These are phyloP conservation scores for Clivina fossor DNA, from an alignment of 2,888 invertebrate species.

Conservation along the genomic window DNA sequence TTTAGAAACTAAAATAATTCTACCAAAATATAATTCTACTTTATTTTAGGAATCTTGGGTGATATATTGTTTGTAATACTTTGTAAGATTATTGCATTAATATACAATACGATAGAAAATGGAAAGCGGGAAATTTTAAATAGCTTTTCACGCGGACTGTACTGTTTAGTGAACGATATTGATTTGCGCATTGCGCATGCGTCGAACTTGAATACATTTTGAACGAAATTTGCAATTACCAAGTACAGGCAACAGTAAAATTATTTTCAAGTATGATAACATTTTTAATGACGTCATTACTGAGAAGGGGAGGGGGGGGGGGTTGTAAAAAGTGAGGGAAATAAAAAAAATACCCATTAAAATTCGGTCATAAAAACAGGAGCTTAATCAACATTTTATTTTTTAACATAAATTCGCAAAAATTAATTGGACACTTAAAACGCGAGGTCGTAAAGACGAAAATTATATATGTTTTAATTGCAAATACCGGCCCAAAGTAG, in stretches of 20 bases:
- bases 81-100: too few relatives aligned
- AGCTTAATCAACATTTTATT: slow-evolving; percentile 34
- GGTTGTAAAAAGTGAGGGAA: slow-evolving; percentile 32
- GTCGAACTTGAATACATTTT: slow-evolving; percentile 45
- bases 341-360: slow-evolving; percentile 34
- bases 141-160: slow-evolving; percentile 44
- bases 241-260: slow-evolving; percentile 53
- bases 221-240: slow-evolving; percentile 54
- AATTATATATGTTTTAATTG: slow-evolving; percentile 30
- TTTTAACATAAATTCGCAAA: slow-evolving; percentile 34
- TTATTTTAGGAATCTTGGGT: too few relatives aligned
- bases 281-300: slow-evolving; percentile 40
- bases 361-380: slow-evolving; percentile 29
- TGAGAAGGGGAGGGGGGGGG: too few relatives aligned
- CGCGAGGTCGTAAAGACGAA: slow-evolving; percentile 19
- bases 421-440: slow-evolving; percentile 35
- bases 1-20: too few relatives aligned
- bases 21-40: too few relatives aligned
- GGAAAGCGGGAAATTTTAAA: slow-evolving; percentile 36
- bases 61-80: too few relatives aligned
- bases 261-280: slow-evolving; percentile 47
- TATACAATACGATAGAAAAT: too few relatives aligned
- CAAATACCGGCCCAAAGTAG: slow-evolving; percentile 8
- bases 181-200: slow-evolving; percentile 47
- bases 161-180: slow-evolving; percentile 45